Percentiles rank a stretch among this genome's conserved stretches.
Conservation (phyloP, 2,797 vertebrate species). For the Phoebastria nigripes region DNA sequence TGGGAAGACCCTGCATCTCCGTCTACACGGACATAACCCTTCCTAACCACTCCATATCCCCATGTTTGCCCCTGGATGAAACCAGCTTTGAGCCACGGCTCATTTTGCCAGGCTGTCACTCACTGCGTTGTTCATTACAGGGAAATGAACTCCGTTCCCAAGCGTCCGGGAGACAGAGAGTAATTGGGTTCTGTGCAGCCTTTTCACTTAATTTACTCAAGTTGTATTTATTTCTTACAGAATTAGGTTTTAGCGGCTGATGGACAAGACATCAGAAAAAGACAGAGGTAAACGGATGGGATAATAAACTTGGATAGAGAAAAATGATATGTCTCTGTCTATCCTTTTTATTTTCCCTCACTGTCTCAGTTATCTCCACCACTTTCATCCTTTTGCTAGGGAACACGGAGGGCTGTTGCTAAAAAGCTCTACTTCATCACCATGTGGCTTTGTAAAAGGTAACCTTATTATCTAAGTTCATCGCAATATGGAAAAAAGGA, state of each 20-base stretch:
- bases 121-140: conserved; percentile 62
- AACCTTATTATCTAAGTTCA: conserved; percentile 44
- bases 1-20: background rate
- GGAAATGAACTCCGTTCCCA: conserved; percentile 70
- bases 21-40: rapidly evolving
- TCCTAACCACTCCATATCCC: background rate
- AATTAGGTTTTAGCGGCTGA: conserved; percentile 66
- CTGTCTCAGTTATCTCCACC: background rate
- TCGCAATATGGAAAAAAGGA: conserved; percentile 5
- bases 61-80: background rate
- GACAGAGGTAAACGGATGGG: conserved; percentile 52
- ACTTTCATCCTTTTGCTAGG: background rate
- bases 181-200: conserved; percentile 65
- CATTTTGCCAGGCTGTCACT: conserved; percentile 62
- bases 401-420: background rate
- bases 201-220: conserved; percentile 75
- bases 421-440: conserved; percentile 5
- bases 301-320: conserved; percentile 52
- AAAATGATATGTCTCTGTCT: background rate
- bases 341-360: background rate
- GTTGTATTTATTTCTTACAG: conserved; percentile 71
- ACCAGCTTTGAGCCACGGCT: background rate
- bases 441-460: background rate
- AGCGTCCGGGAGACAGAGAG: conserved; percentile 6
- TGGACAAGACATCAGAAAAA: conserved; percentile 63